Conservation (phyloP, 2,888 invertebrate genomes). For the Heliconius ismenius region DNA sequence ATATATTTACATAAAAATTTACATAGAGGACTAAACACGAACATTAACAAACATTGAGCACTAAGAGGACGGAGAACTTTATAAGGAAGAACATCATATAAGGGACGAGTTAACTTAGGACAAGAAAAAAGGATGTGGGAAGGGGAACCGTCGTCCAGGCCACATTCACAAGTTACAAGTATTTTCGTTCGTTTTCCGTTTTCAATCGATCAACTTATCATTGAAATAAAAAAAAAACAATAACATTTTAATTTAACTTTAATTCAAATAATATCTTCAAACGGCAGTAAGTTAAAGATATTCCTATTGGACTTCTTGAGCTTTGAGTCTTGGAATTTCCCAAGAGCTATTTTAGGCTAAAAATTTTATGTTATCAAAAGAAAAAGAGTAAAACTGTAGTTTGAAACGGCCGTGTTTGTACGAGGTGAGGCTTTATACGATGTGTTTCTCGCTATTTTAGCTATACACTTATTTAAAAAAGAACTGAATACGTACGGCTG, state of each 20-base stretch:
- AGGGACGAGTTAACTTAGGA: no score
- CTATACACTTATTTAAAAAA: constrained; percentile 27
- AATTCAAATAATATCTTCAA: not conserved
- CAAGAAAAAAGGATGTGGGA: no score
- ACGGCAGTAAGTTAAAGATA: constrained; percentile 12
- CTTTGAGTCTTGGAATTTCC: constrained; percentile 26
- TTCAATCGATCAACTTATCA: no score
- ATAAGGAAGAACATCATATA: no score
- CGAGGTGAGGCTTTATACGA: constrained; percentile 22
- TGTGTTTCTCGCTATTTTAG: constrained; percentile 28
- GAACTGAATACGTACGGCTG: constrained; percentile 16
- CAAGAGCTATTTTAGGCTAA: constrained; percentile 28
- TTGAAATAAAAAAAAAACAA: no score
- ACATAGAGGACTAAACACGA: no score
- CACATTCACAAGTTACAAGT: no score
- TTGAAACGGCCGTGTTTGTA: constrained; percentile 8
- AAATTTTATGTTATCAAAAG: constrained; percentile 30
- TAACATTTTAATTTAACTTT: not conserved
- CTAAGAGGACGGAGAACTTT: no score
- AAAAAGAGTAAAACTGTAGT: constrained; percentile 26
- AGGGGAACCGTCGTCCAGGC: no score
- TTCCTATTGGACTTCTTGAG: constrained; percentile 23
- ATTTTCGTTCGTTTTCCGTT: no score
- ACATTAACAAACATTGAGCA: no score
- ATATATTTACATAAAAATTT: no score